A percentile compares a stretch with the other conserved stretches of the same genome.
Conservation (phyloP, 2,113 vertebrate genomes). For the Cygnus atratus region DNA sequence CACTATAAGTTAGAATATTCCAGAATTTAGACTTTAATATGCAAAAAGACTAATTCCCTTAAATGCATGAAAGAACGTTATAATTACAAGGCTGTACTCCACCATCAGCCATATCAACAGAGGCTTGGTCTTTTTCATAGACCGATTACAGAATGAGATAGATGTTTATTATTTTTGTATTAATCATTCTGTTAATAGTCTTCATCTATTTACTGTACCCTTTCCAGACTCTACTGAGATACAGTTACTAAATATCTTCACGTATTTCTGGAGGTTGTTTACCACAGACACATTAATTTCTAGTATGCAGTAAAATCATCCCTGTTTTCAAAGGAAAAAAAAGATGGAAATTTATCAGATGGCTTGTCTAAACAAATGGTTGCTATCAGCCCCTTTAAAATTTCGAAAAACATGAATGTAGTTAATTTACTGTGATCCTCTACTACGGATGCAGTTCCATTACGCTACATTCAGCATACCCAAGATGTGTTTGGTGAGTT, state of each 20-base stretch:
- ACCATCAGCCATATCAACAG: background rate
- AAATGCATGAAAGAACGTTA: background rate
- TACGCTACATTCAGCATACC: background rate
- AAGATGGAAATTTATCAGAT: background rate
- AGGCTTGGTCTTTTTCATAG: background rate
- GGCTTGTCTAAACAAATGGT: background rate
- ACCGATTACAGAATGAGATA: background rate
- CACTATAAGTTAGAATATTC: background rate
- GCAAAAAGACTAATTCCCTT: background rate
- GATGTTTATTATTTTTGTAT: background rate
- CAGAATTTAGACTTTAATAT: background rate
- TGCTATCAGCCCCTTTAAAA: background rate
- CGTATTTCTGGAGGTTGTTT: background rate
- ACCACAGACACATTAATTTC: background rate
- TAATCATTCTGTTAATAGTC: background rate
- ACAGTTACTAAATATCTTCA: background rate
- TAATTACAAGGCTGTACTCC: background rate
- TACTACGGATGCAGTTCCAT: background rate
- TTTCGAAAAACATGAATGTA: background rate
- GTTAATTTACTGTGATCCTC: background rate
- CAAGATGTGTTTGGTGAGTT: background rate
- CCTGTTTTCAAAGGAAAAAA: background rate
- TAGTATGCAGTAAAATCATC: background rate
- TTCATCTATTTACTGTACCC: background rate
- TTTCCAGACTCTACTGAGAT: background rate